Evolutionary conservation across 1,140 invertebrate genomes (phyloP).

Genomic region (Pseudomyrmex sp.): DNA sequence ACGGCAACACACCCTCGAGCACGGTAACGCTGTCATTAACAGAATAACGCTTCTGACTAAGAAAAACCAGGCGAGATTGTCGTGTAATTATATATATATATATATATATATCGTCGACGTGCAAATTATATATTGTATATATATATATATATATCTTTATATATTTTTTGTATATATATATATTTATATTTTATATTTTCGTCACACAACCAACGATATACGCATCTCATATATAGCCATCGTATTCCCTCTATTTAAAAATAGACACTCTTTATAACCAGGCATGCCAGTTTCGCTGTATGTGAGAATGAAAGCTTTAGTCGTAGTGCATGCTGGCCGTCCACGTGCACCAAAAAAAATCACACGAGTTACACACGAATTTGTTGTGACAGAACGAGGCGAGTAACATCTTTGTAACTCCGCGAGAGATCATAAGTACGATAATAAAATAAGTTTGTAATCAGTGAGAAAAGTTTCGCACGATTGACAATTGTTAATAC

Average conservation of each 20-base stretch:
- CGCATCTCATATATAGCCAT: slow-evolving; percentile 45
- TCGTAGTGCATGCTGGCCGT: slow-evolving; percentile 70
- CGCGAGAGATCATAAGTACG: not conserved
- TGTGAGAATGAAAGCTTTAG: slow-evolving; percentile 69
- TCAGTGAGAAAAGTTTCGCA: not conserved
- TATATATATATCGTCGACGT: slow-evolving; percentile 33
- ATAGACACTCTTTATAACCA: slow-evolving; percentile 32
- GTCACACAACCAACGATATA: slow-evolving; percentile 53
- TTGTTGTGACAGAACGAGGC: slow-evolving; percentile 35
- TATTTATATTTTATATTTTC: slow-evolving; percentile 4
- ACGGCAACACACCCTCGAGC: slow-evolving; percentile 62
- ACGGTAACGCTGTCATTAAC: slow-evolving; percentile 64
- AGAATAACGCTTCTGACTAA: slow-evolving; percentile 55
- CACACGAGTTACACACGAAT: slow-evolving; percentile 47
- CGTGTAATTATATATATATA: slow-evolving; percentile 39
- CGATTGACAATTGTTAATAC: too few relatives aligned
- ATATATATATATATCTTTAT: slow-evolving; percentile 35
- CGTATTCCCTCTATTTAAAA: slow-evolving; percentile 14
- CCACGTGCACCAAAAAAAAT: slow-evolving; percentile 57
- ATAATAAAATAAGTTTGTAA: slow-evolving; percentile 5
- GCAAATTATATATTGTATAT: slow-evolving; percentile 45
- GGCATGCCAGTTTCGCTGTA: slow-evolving; percentile 67
- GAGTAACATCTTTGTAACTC: not conserved
- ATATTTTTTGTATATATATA: slow-evolving; percentile 11
- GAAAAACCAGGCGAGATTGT: slow-evolving; percentile 37